Conservation (phyloP, 2,888 invertebrate species). For the Cepaea hortensis region DNA sequence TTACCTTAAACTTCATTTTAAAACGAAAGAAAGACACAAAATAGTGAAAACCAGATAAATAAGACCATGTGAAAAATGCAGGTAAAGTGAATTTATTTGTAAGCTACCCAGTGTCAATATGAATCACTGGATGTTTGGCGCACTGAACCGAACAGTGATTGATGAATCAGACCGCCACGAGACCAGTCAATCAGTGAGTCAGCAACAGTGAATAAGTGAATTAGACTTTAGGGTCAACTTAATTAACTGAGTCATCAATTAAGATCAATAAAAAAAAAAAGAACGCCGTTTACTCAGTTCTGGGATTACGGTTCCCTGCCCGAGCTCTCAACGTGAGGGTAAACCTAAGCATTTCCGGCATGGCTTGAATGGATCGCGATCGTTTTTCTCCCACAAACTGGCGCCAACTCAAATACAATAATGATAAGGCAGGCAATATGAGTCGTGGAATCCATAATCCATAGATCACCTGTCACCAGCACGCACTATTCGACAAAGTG, state of each 20-base stretch:
- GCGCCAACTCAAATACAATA: not conserved
- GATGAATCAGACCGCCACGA: not conserved
- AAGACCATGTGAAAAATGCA: too few species aligned
- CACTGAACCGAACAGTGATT: not conserved
- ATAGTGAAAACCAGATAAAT: too few species aligned
- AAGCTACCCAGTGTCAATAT: too few species aligned
- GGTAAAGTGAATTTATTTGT: too few species aligned
- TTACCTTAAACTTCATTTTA: too few species aligned
- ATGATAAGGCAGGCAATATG: not conserved
- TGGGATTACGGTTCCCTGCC: too few species aligned
- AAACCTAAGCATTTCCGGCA: not conserved
- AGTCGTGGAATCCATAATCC: not conserved
- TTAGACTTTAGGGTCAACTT: not conserved
- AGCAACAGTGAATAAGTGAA: conserved; percentile 1
- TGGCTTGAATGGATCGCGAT: not conserved
- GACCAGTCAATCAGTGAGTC: conserved; percentile 18
- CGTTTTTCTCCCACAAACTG: not conserved
- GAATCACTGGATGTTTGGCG: not conserved
- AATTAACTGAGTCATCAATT: conserved; percentile 11
- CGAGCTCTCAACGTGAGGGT: not conserved
- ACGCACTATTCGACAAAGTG: not conserved
- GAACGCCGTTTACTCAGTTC: not conserved
- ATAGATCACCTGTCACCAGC: conserved; percentile 3
- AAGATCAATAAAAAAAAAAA: not conserved
- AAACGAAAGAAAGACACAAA: too few species aligned